A percentile compares a stretch with the other conserved stretches of the same genome.
Evolutionary conservation across 2,888 invertebrate species (phyloP).

Genomic region (Acronicta psi): DNA sequence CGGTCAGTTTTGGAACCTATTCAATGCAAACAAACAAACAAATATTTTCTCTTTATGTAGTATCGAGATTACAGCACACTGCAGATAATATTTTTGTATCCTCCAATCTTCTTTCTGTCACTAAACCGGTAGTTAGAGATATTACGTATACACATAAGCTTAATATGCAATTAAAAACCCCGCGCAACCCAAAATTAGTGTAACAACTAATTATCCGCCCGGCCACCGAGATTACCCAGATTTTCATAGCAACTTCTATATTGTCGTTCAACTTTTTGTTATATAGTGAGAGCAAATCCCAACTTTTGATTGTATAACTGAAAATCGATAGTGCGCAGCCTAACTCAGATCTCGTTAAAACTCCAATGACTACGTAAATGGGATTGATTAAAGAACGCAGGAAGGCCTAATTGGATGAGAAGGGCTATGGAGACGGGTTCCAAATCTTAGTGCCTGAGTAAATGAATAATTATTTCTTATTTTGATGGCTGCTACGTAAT

Average conservation of each 20-base stretch:
- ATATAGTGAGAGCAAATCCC: conserved; percentile 35
- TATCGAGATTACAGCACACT: too few relatives aligned
- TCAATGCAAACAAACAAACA: too few relatives aligned
- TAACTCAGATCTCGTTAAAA: conserved; percentile 55
- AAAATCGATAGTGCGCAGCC: conserved; percentile 39
- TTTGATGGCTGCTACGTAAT: conserved; percentile 17
- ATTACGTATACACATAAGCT: conserved; percentile 7
- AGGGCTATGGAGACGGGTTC: conserved; percentile 34
- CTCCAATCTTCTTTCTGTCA: conserved; percentile 1
- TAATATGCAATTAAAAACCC: conserved; percentile 41
- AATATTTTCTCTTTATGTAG: too few relatives aligned
- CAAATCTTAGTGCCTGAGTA: conserved; percentile 36
- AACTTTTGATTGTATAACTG: conserved; percentile 50
- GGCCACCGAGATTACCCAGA: conserved; percentile 23
- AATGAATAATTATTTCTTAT: conserved; percentile 55
- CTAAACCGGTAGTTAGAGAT: background rate
- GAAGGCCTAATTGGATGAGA: conserved; percentile 60
- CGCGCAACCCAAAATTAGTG: conserved; percentile 25
- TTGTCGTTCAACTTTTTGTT: conserved; percentile 44
- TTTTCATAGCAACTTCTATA: conserved; percentile 40
- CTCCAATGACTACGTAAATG: conserved; percentile 56
- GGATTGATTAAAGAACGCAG: conserved; percentile 59
- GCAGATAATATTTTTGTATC: too few relatives aligned
- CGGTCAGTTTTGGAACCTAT: too few relatives aligned
- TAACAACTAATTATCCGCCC: conserved; percentile 38